A percentile compares a stretch with the other conserved stretches of the same genome.
These are phyloP conservation scores for Panulirus ornatus DNA, from an alignment of 1,140 invertebrate species.

Conservation along the genomic window DNA sequence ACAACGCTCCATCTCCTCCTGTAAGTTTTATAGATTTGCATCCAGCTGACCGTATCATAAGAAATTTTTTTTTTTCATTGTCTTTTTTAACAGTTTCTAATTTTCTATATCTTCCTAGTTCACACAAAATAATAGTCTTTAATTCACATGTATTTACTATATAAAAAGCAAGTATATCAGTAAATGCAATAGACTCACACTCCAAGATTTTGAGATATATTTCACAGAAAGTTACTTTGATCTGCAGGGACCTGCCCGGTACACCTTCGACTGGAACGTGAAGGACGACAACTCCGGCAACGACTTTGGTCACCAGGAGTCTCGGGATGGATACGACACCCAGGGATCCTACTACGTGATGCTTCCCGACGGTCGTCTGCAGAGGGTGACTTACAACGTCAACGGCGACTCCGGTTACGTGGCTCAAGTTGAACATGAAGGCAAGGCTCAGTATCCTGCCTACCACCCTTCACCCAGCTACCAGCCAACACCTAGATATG, in stretches of 20 bases:
- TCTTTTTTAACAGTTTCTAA: too few relatives aligned
- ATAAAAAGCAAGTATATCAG: too few relatives aligned
- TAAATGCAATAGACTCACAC: too few relatives aligned
- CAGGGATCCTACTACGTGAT: conserved; percentile 26
- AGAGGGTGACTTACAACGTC: conserved; percentile 23
- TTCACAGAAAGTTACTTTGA: not conserved
- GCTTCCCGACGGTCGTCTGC: conserved; percentile 52
- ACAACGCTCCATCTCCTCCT: not conserved
- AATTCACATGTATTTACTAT: too few relatives aligned
- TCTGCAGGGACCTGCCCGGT: conserved; percentile 15
- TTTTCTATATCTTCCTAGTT: too few relatives aligned
- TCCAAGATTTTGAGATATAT: too few relatives aligned
- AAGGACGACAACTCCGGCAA: conserved; percentile 38
- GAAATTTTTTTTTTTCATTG: too few relatives aligned
- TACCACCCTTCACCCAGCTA: not conserved
- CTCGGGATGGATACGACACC: conserved; percentile 35
- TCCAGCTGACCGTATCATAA: too few relatives aligned
- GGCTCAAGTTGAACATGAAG: conserved; percentile 30
- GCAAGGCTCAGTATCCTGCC: conserved; percentile 39
- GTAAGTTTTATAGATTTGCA: too few relatives aligned
- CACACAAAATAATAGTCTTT: too few relatives aligned
- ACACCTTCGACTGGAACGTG: conserved; percentile 44
- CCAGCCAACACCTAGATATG: not conserved
- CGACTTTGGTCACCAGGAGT: conserved; percentile 33
- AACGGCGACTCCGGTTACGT: conserved; percentile 44